Conservation (phyloP, 1,140 invertebrate genomes). For the Bombus sibiricus region DNA sequence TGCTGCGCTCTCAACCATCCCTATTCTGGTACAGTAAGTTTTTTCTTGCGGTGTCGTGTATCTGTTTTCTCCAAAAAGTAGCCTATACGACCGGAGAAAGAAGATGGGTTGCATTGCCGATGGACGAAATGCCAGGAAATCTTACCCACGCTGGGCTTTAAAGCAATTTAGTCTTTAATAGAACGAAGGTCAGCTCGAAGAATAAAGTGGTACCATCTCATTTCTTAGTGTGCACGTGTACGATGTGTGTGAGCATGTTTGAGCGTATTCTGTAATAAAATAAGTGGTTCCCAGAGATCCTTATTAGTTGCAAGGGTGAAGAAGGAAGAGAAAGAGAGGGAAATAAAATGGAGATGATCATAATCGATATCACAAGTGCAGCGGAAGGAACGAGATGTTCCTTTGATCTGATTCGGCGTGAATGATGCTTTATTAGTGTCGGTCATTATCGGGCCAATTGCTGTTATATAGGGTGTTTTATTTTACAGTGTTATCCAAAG, state of each 20-base stretch:
- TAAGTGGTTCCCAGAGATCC: constrained; percentile 51
- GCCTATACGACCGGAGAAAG: neutral
- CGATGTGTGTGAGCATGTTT: neutral
- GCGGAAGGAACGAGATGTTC: constrained; percentile 28
- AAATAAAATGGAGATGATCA: constrained; percentile 20
- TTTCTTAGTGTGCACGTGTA: neutral
- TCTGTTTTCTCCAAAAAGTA: constrained; percentile 15
- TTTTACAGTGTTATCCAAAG: neutral
- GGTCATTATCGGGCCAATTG: constrained; percentile 10
- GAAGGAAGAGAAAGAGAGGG: neutral
- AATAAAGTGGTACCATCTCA: constrained; percentile 3
- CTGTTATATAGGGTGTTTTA: neutral
- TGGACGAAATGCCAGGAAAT: constrained; percentile 42
- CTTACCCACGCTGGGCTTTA: constrained; percentile 26
- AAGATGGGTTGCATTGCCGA: neutral
- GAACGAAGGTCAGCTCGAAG: constrained; percentile 54
- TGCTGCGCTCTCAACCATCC: neutral
- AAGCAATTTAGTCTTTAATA: constrained; percentile 62
- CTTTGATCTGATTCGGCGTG: constrained; percentile 40
- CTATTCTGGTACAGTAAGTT: neutral
- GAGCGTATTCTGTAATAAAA: constrained; percentile 51
- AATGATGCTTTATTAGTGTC: constrained; percentile 4
- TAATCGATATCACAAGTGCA: constrained; percentile 39
- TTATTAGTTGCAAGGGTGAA: constrained; percentile 32
- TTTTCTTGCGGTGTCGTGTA: neutral